Percentiles rank a stretch among this genome's conserved stretches.
These are phyloP conservation scores for Pollimyrus isidori DNA, from an alignment of 2,113 vertebrate genomes.

Conservation along the genomic window DNA sequence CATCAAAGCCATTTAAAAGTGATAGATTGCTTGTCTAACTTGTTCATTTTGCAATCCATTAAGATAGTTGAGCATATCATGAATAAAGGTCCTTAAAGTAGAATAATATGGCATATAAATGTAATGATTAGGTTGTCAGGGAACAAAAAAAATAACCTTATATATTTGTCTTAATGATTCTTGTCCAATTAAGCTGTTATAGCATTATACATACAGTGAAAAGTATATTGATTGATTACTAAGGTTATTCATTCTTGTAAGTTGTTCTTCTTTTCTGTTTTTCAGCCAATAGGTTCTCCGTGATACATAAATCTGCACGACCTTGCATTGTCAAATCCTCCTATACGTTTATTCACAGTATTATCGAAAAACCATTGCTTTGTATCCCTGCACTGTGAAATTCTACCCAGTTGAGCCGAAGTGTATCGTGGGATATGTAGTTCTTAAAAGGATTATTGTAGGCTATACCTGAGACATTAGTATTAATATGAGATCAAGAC, in stretches of 20 bases:
- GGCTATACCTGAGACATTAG: neutral
- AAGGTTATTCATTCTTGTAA: neutral
- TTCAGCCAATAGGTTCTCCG: neutral
- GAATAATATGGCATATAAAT: conserved; percentile 64
- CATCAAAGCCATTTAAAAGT: conserved; percentile 7
- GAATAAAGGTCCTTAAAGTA: conserved; percentile 68
- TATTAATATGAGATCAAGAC: neutral
- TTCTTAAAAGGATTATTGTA: neutral
- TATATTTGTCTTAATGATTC: conserved; percentile 67
- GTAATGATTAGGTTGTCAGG: conserved; percentile 69
- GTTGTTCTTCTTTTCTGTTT: neutral
- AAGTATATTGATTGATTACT: neutral
- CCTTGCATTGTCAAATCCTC: conserved; percentile 4
- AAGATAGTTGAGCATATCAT: conserved; percentile 56
- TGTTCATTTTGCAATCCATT: conserved; percentile 55
- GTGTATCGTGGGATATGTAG: neutral
- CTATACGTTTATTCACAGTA: neutral
- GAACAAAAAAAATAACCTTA: conserved; percentile 63
- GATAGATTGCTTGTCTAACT: conserved; percentile 43
- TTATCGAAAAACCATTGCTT: neutral
- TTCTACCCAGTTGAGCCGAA: neutral
- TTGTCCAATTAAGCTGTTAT: conserved; percentile 72
- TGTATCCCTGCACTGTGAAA: neutral
- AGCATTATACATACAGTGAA: neutral
- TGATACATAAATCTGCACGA: conserved; percentile 9